Conservation (phyloP, 2,113 vertebrate genomes). For the Toxostoma redivivum region DNA sequence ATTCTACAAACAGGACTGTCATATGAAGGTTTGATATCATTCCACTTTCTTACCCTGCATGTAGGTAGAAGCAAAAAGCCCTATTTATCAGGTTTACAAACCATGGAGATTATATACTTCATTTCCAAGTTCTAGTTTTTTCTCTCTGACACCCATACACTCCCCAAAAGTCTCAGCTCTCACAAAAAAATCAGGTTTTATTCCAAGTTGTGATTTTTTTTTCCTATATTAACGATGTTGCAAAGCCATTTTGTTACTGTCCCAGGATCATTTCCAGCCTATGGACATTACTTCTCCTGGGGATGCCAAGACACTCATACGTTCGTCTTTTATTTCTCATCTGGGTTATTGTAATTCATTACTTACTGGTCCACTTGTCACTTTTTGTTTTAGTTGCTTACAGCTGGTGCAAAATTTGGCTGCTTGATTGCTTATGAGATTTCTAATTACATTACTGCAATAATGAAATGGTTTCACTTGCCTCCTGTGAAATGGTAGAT, state of each 20-base stretch:
- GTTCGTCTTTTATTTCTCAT: conserved; percentile 55
- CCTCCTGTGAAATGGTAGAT: conserved; percentile 3
- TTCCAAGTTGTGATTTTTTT: conserved; percentile 35
- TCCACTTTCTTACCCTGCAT: conserved; percentile 4
- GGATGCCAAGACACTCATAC: conserved; percentile 5
- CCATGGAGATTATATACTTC: neutral
- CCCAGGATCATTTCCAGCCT: conserved; percentile 40
- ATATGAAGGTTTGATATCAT: neutral
- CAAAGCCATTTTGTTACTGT: conserved; percentile 54
- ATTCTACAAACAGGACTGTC: neutral
- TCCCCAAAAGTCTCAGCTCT: neutral
- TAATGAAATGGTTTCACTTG: conserved; percentile 35
- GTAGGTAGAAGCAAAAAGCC: neutral
- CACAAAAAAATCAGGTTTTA: conserved; percentile 20
- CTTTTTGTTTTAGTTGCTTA: conserved; percentile 54
- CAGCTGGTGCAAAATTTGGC: conserved; percentile 33
- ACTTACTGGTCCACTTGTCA: conserved; percentile 58
- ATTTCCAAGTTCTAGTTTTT: conserved; percentile 20
- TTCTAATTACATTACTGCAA: conserved; percentile 53
- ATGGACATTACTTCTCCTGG: conserved; percentile 25
- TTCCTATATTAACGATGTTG: conserved; percentile 50
- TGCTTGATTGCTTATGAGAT: conserved; percentile 49
- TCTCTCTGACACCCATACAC: neutral
- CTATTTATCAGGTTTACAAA: neutral
- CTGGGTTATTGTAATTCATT: conserved; percentile 63